These are phyloP conservation scores for Ursus arctos DNA, from an alignment of 2,113 vertebrate species.

Conservation along the genomic window DNA sequence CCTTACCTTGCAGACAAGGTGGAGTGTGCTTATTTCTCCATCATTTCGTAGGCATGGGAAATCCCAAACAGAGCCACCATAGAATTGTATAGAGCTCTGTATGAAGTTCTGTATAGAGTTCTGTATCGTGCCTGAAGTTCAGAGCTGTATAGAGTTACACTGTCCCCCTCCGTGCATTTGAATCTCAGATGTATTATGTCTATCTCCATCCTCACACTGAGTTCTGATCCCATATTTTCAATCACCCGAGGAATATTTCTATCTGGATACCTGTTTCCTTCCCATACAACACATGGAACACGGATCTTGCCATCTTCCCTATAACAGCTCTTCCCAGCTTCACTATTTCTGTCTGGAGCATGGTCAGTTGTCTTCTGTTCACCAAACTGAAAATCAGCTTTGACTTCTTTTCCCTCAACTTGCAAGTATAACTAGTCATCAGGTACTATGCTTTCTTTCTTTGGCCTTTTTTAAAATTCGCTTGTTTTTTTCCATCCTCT, in stretches of 20 bases:
- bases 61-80: not conserved
- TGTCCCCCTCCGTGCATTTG: not conserved
- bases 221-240: constrained; percentile 10
- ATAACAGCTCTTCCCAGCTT: not conserved
- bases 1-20: not conserved
- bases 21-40: not conserved
- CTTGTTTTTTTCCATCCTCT: not conserved
- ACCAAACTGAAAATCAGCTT: constrained; percentile 22
- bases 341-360: not conserved
- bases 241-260: not conserved
- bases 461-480: not conserved
- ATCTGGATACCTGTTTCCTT: not conserved
- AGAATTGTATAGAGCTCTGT: not conserved
- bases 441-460: not conserved
- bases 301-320: constrained; percentile 11
- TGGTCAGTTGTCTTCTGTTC: not conserved
- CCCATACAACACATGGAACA: not conserved
- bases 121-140: not conserved
- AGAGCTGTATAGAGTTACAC: not conserved
- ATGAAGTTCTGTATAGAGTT: not conserved
- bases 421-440: not conserved
- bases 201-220: not conserved
- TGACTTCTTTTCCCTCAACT: not conserved
- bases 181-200: not conserved
- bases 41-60: not conserved